Evolutionary conservation across 2,113 vertebrate species (phyloP), one percentile per base, ranked within the genome.

Genomic region (Tautogolabrus adspersus): DNA sequence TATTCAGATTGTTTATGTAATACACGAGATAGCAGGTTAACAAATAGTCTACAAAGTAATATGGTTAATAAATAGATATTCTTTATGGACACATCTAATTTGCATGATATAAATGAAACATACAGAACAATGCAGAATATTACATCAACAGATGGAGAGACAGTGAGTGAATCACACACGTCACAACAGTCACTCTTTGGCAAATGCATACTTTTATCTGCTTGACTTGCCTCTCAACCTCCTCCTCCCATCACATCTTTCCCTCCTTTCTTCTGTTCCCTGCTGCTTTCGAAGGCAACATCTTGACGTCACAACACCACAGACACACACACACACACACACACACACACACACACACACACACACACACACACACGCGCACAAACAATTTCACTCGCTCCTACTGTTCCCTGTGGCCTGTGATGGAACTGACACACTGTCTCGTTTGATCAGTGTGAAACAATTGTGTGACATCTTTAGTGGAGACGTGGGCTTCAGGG

Each of bases 341-440:
- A 34, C 67, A 51, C 34, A 42, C 51, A 66, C 38, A 18, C 37
- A 51, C 21, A 57, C 11, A 23, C 1, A 13, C 57, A 58, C 67
- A 42, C n/a, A 62, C 16, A 3, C 47, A 63, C 1, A 37, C 34
- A 54, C 54, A 26, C 30, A 56, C 37, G 19, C 26, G 42, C 52
- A 58, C 75, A 69, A 73, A 81, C 62, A 79, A 75, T 86, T 83
- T 85, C 63, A 83, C 81, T 86, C 72, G 59, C 61, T 84, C 70
- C 77, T 76, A 74, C 84, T 79, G 78, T 80, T 89, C 89, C 87
- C 86, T 72, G 75, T 87, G 84, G 84, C 82, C 51, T 74, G 79
- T 82, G 79, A 86, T 84, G 66, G 82, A 82, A 87, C 80, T 79
- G 85, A 87, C 90, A 87, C 62, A 79, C 77, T 88, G 90, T 88